Evolutionary conservation across 2,888 invertebrate genomes (phyloP).

Genomic region (Hyppa rectilinea): DNA sequence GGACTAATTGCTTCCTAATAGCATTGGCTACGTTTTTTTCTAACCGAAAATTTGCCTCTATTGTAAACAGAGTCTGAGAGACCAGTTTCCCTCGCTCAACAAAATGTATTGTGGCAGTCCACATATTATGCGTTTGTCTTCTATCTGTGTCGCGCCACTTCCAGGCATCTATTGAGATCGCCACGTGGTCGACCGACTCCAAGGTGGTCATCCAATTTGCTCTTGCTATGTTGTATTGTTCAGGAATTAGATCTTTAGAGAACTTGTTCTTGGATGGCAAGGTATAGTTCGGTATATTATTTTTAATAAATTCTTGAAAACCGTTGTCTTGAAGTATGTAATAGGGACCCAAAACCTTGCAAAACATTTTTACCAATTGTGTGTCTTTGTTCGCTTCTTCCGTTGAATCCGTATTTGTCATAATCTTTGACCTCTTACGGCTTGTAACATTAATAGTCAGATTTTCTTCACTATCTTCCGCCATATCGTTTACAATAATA

Average conservation of each 20-base stretch:
- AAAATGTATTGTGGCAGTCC: constrained; percentile 19
- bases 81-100: neutral
- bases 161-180: constrained; percentile 18
- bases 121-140: too few species aligned
- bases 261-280: neutral
- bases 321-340: constrained; percentile 1
- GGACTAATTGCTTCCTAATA: neutral
- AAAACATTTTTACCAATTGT: constrained; percentile 8
- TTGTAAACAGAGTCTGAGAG: constrained; percentile 16
- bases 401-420: neutral
- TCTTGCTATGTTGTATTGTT: constrained; percentile 4
- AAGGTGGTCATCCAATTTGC: neutral
- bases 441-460: neutral
- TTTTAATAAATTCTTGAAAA: neutral
- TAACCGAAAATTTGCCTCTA: neutral
- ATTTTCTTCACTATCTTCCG: neutral
- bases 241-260: constrained; percentile 4
- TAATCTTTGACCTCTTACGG: neutral
- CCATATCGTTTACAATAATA: neutral
- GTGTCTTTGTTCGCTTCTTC: neutral
- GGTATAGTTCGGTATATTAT: neutral
- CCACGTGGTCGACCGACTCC: neutral
- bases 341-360: neutral
- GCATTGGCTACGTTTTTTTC: neutral
- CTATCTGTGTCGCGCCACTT: neutral